Evolutionary conservation across 2,797 vertebrate species (phyloP), one percentile per base, ranked within the genome.

Genomic region (Neomorphus geoffroyi): DNA sequence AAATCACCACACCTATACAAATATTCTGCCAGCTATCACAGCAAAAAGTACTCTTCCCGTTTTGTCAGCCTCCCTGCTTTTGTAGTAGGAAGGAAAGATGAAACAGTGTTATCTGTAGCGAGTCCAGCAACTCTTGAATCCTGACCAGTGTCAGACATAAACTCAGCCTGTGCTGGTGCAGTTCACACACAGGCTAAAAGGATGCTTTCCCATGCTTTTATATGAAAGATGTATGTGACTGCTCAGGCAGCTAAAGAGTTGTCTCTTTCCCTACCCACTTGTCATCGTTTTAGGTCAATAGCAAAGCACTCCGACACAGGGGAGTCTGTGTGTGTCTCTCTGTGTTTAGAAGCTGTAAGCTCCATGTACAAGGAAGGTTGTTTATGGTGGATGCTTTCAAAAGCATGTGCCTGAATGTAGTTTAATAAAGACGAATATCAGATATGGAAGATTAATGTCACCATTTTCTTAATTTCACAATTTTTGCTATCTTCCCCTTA

Each of bases 211-310:
- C 3, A 0, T 35, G 74, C 18, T 33, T 87, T 73, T 30, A 7
- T 16, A 87, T 94, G 71, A 95, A 93, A 96, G 85, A 90, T 71
- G 32, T 9, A 77, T 72, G 37, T 45, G 74, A n/a, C 18, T 95
- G 51, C 48, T 95, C 48, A 45, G 64, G 16, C 86, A 85, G 80
- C 64, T 85, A 58, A 93, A 48, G 22, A 13, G 8, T 88, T 90
- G 93, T 83, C 60, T 92, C 56, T 51, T 88, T 72, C 41, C 28
- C 43, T 58, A 17, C 51, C 86, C 48, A 2, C 35, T 58, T 66
- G 62, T 56, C 56, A 80, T 51, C 54, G n/a, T 93, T 77, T 91
- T 54, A 89, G 88, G 61, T 93, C 92, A 61, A 64, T 54, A 80
- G 50, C 74, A 95, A 93, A 80, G 24, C 53, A 77, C 14, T 2